Evolutionary conservation across 2,888 invertebrate species (phyloP).

Genomic region (Entomobrya multifasciata): DNA sequence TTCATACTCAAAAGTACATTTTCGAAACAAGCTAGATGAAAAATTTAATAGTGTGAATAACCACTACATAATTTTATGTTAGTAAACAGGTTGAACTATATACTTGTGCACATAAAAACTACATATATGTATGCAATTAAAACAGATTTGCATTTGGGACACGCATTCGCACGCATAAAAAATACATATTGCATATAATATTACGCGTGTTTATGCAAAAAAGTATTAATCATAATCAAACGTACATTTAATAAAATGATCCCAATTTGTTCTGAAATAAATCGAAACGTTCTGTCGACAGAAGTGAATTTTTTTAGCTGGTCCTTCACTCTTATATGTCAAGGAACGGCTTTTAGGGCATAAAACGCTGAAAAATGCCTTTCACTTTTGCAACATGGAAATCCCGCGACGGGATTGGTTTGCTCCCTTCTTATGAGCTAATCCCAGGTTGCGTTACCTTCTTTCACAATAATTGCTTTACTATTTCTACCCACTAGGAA

Average conservation of each 20-base stretch:
- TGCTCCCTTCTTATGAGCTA: too few species aligned
- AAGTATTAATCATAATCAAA: background rate
- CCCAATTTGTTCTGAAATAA: background rate
- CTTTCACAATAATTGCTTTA: background rate
- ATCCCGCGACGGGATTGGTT: too few species aligned
- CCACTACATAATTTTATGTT: constrained; percentile 27
- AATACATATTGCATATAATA: too few species aligned
- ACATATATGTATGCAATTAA: constrained; percentile 26
- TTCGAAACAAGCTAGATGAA: background rate
- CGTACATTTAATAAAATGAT: background rate
- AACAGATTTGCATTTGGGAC: constrained; percentile 25
- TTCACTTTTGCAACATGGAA: too few species aligned
- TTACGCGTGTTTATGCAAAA: background rate
- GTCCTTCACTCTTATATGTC: too few species aligned
- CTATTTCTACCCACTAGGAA: background rate
- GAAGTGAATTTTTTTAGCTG: too few species aligned
- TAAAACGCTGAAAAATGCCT: too few species aligned
- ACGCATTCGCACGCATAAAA: background rate
- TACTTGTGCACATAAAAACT: constrained; percentile 48
- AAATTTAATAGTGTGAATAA: constrained; percentile 46
- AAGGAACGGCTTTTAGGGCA: too few species aligned
- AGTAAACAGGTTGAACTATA: constrained; percentile 56
- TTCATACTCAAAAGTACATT: constrained; percentile 1
- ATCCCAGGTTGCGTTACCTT: too few species aligned
- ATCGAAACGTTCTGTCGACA: too few species aligned